Evolutionary conservation across 2,797 vertebrate genomes (phyloP), one percentile per base, ranked within the genome.

Genomic region (Cossypha caffra): DNA sequence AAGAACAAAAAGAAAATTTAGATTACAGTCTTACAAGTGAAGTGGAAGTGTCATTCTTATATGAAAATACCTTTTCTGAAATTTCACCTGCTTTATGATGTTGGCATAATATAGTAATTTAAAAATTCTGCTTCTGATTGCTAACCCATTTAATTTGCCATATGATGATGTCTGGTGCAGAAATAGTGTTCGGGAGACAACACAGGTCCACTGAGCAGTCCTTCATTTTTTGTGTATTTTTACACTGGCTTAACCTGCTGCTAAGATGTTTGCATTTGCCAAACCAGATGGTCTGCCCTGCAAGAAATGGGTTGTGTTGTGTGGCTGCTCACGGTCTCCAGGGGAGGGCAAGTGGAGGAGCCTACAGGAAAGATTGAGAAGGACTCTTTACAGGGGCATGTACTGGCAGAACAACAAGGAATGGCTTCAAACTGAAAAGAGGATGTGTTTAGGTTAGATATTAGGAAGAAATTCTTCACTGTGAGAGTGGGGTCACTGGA

Each of bases 1-100:
- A 80, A 78, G 80, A 92, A 76, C 38, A 69, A 91, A 87, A 84
- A 43, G 50, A 80, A 89, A 88, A 77, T 54, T 13, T 57, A 55
- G 88, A 68, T 82, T 21, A 35, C 25, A 83, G n/a, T 72, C 13
- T 62, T 87, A 21, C 48, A 64, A 78, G 45, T 18, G 58, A 88
- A 68, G 38, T 64, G 57, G 50, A 83, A 80, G 74, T 68, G 63
- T 59, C 31, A 19, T 47, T 88, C 37, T 79, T 45, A 26, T 2
- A 9, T 75, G 52, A 55, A 88, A 59, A 72, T 24, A 61, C 31
- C 29, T 75, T 72, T 90, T 73, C 48, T 59, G 25, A 71, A 68
- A 55, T 38, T 68, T 61, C 50, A 66, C 61, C 50, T 94, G 16
- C 50, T 52, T 57, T n/a, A n/a, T 61, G 31, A 21, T 67, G 9